Percentiles rank a stretch among this genome's conserved stretches.
Evolutionary conservation across 1,140 invertebrate genomes (phyloP).

Genomic region (Neodiprion pinetum): DNA sequence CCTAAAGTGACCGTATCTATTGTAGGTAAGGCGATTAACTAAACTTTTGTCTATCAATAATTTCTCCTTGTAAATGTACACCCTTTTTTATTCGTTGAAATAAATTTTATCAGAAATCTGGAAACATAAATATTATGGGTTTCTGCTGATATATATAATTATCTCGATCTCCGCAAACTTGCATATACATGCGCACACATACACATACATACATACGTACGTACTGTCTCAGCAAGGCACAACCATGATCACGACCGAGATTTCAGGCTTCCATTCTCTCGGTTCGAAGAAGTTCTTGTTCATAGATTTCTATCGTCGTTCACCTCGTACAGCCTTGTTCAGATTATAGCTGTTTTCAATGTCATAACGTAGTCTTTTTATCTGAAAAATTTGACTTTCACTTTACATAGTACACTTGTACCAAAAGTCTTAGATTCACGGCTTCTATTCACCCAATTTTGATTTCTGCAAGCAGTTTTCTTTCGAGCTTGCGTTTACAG

Average conservation of each 20-base stretch:
- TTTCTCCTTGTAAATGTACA: constrained; percentile 54
- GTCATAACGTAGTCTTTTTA: background rate
- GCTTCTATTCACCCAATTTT: background rate
- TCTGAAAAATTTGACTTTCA: background rate
- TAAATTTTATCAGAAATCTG: constrained; percentile 54
- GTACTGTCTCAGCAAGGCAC: too few species aligned
- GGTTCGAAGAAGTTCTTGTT: constrained; percentile 13
- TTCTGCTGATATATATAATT: constrained; percentile 38
- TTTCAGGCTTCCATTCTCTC: constrained; percentile 51
- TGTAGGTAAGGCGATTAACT: constrained; percentile 49
- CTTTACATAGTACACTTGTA: background rate
- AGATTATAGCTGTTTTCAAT: background rate
- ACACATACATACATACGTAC: constrained; percentile 26
- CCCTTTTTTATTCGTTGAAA: constrained; percentile 46
- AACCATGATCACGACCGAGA: constrained; percentile 15
- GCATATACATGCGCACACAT: constrained; percentile 33
- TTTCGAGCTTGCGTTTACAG: background rate
- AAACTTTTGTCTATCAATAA: constrained; percentile 48
- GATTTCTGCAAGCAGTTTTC: background rate
- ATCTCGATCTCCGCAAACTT: constrained; percentile 27
- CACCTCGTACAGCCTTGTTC: too few species aligned
- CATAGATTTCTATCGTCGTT: too few species aligned
- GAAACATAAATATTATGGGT: constrained; percentile 50
- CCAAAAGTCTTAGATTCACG: background rate
- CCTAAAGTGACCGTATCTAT: background rate